A percentile compares a stretch with the other conserved stretches of the same genome.
phyloP scores from a whole-genome alignment of 1,140 invertebrate species.

The Elysia chlorotica region DNA sequence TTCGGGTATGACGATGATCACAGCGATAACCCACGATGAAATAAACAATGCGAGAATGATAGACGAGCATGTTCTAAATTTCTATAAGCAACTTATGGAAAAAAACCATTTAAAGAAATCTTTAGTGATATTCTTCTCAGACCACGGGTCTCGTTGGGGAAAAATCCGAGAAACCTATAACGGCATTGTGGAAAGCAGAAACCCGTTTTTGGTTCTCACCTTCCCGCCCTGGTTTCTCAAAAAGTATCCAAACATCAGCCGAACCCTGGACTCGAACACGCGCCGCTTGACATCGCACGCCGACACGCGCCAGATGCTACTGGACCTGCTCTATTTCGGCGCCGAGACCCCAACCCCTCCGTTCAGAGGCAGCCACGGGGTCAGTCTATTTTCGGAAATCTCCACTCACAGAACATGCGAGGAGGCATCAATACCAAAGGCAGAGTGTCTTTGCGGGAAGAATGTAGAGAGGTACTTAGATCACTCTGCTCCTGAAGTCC shows the following conservation, averaged over 20 bases:
- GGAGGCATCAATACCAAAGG: background rate
- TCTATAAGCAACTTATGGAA: background rate
- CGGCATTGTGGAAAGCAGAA: background rate
- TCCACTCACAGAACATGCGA: background rate
- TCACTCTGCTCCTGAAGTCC: too few relatives aligned
- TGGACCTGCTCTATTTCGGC: background rate
- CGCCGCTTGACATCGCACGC: background rate
- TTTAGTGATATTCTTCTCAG: conserved; percentile 80
- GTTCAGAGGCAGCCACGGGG: background rate
- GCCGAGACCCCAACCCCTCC: background rate
- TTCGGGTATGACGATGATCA: background rate
- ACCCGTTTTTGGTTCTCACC: background rate
- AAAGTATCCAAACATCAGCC: background rate
- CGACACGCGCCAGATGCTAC: conserved; percentile 1
- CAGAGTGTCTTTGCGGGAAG: too few relatives aligned
- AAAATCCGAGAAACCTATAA: conserved; percentile 65
- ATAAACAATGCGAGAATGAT: background rate
- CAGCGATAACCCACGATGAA: background rate
- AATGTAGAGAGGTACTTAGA: too few relatives aligned
- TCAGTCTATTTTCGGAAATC: background rate
- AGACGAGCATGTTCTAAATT: conserved; percentile 1
- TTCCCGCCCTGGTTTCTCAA: conserved; percentile 2
- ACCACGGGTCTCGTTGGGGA: conserved; percentile 89
- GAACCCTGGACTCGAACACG: background rate
- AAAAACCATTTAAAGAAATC: conserved; percentile 60